phyloP scores from a whole-genome alignment of 2,888 invertebrate genomes.

The Zelleria hepariella region DNA sequence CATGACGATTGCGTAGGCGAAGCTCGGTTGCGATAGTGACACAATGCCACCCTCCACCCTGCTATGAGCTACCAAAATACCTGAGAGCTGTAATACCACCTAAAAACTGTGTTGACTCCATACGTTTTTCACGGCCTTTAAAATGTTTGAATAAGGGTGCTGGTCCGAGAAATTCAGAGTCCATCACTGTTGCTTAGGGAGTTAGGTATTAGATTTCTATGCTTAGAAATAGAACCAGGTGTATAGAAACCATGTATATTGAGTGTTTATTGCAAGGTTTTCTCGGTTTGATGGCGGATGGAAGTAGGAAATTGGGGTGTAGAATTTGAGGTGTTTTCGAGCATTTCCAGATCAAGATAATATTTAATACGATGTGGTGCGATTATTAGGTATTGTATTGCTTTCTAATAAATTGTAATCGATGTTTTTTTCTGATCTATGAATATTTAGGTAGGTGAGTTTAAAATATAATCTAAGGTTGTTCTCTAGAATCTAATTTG shows the following conservation, averaged over 20 bases:
- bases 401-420: too few relatives aligned
- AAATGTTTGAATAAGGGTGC: neutral
- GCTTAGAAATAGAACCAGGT: neutral
- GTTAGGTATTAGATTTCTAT: neutral
- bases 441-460: too few relatives aligned
- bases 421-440: too few relatives aligned
- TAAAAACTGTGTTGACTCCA: neutral
- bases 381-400: neutral
- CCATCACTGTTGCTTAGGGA: neutral
- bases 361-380: neutral
- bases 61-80: conserved; percentile 12
- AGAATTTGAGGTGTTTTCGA: too few relatives aligned
- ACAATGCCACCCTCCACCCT: conserved; percentile 16
- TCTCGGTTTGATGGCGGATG: neutral
- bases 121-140: neutral
- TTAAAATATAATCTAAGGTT: too few relatives aligned
- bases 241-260: too few relatives aligned
- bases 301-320: too few relatives aligned
- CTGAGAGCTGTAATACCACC: neutral
- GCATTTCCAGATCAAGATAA: neutral
- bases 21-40: conserved; percentile 59
- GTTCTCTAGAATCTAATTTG: neutral
- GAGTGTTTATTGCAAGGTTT: neutral
- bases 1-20: conserved; percentile 56
- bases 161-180: neutral